A percentile compares a stretch with the other conserved stretches of the same genome.
Evolutionary conservation across 2,888 invertebrate genomes (phyloP).

Genomic region (Unio delphinus): DNA sequence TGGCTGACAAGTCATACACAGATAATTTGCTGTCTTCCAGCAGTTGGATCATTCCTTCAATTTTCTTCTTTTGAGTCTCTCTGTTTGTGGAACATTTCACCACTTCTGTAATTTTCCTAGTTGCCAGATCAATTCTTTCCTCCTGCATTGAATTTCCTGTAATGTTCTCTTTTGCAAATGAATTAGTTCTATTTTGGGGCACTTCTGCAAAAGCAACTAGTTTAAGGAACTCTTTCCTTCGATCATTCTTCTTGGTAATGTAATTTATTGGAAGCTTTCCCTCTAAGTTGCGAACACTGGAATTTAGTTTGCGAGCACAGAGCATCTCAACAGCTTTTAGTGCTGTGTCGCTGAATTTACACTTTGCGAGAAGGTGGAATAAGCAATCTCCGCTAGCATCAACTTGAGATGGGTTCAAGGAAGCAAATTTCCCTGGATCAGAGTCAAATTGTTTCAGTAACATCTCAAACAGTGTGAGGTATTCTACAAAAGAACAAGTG

Average conservation of each 20-base stretch:
- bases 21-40: conserved; percentile 30
- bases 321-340: conserved; percentile 44
- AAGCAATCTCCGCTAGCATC: conserved; percentile 37
- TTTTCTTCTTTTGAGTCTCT: conserved; percentile 27
- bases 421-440: conserved; percentile 28
- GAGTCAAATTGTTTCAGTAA: conserved; percentile 39
- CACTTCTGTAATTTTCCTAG: conserved; percentile 9
- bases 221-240: conserved; percentile 39
- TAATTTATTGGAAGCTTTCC: conserved; percentile 49
- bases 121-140: conserved; percentile 1
- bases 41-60: conserved; percentile 31
- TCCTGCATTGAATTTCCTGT: conserved; percentile 12
- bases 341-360: conserved; percentile 32
- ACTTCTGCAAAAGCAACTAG: conserved; percentile 10
- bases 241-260: conserved; percentile 45
- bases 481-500: too few species aligned
- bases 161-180: neutral
- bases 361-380: conserved; percentile 41
- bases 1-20: conserved; percentile 3
- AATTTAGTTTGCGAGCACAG: conserved; percentile 40
- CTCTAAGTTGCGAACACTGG: conserved; percentile 39
- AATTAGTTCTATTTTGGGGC: neutral
- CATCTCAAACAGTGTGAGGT: conserved; percentile 35
- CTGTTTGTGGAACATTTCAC: conserved; percentile 14
- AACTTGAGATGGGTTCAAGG: conserved; percentile 37